Percentiles rank a stretch among this genome's conserved stretches.
phyloP scores from a whole-genome alignment of 2,113 vertebrate genomes.

The Dinomys branickii region DNA sequence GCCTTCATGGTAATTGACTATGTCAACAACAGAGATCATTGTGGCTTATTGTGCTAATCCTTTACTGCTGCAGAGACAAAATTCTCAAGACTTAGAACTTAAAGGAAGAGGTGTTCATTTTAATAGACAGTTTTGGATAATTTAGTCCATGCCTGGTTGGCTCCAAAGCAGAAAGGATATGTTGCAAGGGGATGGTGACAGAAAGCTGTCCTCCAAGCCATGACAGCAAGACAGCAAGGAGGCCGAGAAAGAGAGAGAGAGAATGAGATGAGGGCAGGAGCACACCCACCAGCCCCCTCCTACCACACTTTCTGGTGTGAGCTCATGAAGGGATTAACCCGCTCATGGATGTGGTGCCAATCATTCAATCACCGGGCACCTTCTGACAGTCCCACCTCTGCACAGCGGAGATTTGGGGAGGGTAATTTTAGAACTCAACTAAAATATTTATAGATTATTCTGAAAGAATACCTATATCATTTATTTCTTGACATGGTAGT shows the following conservation, averaged over 20 bases:
- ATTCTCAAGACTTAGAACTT: not conserved
- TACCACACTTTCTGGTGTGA: not conserved
- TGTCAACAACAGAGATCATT: not conserved
- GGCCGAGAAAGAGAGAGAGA: not conserved
- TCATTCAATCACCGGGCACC: not conserved
- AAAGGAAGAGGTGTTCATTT: not conserved
- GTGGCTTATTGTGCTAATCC: not conserved
- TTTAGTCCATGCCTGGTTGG: not conserved
- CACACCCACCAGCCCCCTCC: no score
- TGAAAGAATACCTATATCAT: fast-evolving
- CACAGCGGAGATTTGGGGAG: not conserved
- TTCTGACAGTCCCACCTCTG: not conserved
- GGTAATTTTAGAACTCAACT: not conserved
- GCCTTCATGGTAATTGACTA: not conserved
- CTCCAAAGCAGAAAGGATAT: not conserved
- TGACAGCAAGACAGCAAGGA: not conserved
- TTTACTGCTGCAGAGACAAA: not conserved
- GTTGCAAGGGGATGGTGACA: not conserved
- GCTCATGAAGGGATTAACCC: not conserved
- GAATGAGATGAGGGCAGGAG: no score
- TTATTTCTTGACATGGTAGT: not conserved
- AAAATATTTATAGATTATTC: not conserved
- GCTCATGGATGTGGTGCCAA: no score
- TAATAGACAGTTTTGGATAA: no score
- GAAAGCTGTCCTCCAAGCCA: not conserved